Percentiles rank a stretch among this genome's conserved stretches.
phyloP scores from a whole-genome alignment of 2,113 vertebrate species.

The Tragulus kanchil region DNA sequence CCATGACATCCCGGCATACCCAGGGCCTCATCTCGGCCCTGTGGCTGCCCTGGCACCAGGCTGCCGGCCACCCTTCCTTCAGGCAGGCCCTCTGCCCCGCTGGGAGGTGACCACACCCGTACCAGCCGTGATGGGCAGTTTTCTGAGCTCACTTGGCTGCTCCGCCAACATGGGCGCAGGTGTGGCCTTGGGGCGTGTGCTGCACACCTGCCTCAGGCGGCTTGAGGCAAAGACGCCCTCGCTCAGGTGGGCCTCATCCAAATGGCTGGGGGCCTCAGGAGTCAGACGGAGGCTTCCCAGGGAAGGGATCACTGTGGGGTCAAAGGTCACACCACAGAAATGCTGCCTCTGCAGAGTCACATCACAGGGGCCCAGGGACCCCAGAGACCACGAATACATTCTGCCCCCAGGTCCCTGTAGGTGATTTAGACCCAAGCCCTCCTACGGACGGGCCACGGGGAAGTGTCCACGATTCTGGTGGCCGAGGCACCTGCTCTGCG shows the following conservation, averaged over 20 bases:
- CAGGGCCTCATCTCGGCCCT: background rate
- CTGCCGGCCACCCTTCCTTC: background rate
- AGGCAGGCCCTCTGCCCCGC: background rate
- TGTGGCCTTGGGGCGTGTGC: accelerated
- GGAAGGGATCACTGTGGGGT: accelerated
- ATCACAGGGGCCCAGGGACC: background rate
- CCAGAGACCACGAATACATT: background rate
- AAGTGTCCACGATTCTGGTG: accelerated
- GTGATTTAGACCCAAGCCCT: background rate
- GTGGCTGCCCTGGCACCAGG: background rate
- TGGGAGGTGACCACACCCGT: background rate
- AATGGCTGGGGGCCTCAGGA: background rate
- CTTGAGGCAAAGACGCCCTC: background rate
- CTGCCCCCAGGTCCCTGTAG: accelerated
- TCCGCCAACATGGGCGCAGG: accelerated
- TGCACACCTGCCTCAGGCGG: background rate
- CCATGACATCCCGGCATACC: background rate
- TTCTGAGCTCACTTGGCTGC: background rate
- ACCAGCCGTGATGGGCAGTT: accelerated
- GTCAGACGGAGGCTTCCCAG: background rate
- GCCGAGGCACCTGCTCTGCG: background rate
- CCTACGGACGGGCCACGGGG: background rate
- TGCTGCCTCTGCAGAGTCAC: accelerated
- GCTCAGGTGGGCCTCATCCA: background rate
- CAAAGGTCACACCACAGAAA: background rate